Conservation (phyloP, 2,113 vertebrate genomes). For the Leptodactylus fuscus region DNA sequence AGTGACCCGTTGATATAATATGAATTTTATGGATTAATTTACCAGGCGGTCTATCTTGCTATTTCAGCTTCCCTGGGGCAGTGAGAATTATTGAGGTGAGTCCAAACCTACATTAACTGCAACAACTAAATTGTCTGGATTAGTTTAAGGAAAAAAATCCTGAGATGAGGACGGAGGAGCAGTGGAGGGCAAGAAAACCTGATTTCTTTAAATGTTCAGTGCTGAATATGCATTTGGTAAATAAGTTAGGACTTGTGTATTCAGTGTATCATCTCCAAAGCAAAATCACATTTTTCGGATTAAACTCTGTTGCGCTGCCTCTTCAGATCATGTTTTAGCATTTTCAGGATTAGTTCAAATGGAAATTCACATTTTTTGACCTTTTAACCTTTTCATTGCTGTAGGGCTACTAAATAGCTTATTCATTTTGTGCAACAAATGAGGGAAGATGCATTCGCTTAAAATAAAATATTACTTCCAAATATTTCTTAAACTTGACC, state of each 20-base stretch:
- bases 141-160: conserved; percentile 45
- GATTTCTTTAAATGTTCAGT: conserved; percentile 43
- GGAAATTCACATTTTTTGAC: conserved; percentile 16
- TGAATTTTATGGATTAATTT: conserved; percentile 60
- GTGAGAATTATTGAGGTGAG: conserved; percentile 62
- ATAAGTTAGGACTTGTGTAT: conserved; percentile 49
- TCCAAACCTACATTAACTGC: conserved; percentile 54
- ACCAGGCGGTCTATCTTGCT: conserved; percentile 62
- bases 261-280: conserved; percentile 53
- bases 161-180: background rate
- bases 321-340: conserved; percentile 45
- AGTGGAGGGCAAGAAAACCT: conserved; percentile 30
- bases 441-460: background rate
- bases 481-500: too few species aligned
- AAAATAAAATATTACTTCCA: background rate
- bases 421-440: background rate
- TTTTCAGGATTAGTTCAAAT: conserved; percentile 51
- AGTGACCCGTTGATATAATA: conserved; percentile 62
- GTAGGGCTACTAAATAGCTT: background rate
- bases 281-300: conserved; percentile 56
- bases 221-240: conserved; percentile 58
- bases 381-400: conserved; percentile 31
- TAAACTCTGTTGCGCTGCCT: conserved; percentile 37
- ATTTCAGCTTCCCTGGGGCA: conserved; percentile 58
- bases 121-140: conserved; percentile 55